Base-by-base conservation (phyloP, 1,140 invertebrate species). In the Drosophila melanica region DNA sequence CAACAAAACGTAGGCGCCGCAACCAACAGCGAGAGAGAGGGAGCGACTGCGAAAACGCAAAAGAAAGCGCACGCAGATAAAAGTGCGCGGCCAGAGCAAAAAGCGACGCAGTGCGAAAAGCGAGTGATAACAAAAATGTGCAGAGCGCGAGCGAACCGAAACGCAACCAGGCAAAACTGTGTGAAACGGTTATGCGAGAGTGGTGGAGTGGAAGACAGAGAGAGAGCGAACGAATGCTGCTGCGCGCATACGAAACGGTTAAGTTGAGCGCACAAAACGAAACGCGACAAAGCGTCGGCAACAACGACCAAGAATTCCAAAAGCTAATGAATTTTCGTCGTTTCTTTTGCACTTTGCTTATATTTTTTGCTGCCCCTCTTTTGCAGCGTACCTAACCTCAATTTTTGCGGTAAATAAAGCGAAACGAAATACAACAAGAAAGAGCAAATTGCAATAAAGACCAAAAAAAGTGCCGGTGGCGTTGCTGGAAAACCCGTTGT, bases 161-260 rank as follows among this genome's bases (percentile, higher is more conserved):
- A 44, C 20, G 18, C 20, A 35, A n/a, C 50, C 23, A 51, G 27
- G 27, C 33, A 73, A 75, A 90, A 87, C 79, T 86, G 79, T 86
- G 82, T 86, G 82, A 86, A 86, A 74, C 82, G 82, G 82, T 86
- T 79, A 77, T 59, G 50, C 0, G 66, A 84, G 76, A 68, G 37
- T 39, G 6, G 9, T 27, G 16, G 48, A 51, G 72, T 23, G 50
- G 16, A 18, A 45, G 65, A 68, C 63, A 44, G 47, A 20, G 48
- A 20, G 48, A 69, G 33, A 65, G 60, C 44, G 62, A 45, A 33
- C 67, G 27, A 23, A 30, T 55, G 50, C 20, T 50, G 45, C 45
- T 62, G 59, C 30, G 35, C 35, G 44, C 23, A 64, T 41, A 35
- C 27, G 57, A 70, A 74, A 63, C 71, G 71, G 71, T 74, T 74